Evolutionary conservation across 2,888 invertebrate species (phyloP).

Genomic region (Synanthedon formicaeformis): DNA sequence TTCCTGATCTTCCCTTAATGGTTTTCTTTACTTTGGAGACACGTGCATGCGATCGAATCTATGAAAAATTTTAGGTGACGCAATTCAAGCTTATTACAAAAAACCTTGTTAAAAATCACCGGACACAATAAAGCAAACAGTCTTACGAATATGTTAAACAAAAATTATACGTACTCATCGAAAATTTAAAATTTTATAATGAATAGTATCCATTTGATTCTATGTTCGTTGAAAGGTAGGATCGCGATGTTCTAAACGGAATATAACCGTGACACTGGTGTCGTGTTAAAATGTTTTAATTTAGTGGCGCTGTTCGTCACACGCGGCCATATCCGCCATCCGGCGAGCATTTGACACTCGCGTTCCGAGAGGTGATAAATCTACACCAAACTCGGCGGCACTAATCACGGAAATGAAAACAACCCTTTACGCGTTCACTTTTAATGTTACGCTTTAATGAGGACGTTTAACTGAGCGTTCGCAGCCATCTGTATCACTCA

Average conservation of each 20-base stretch:
- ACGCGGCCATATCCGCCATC: constrained; percentile 40
- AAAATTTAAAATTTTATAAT: no score
- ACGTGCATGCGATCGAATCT: no score
- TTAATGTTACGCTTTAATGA: constrained; percentile 43
- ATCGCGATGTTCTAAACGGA: constrained; percentile 31
- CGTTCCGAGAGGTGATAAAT: constrained; percentile 55
- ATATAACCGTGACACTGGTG: constrained; percentile 47
- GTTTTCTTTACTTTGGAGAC: no score
- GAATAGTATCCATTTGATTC: constrained; percentile 11
- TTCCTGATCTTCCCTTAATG: no score
- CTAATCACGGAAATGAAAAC: constrained; percentile 62
- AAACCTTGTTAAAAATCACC: no score
- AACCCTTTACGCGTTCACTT: constrained; percentile 45
- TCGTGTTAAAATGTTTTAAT: constrained; percentile 66
- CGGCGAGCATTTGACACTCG: constrained; percentile 52
- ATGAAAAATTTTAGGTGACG: no score
- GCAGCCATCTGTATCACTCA: not conserved
- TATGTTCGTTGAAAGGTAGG: constrained; percentile 26
- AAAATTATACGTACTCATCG: no score
- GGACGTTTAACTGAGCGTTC: constrained; percentile 16
- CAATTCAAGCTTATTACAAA: no score
- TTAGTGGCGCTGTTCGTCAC: constrained; percentile 53
- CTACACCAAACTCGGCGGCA: constrained; percentile 38
- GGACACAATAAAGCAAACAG: no score
- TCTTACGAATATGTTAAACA: no score